Percentiles rank a stretch among this genome's conserved stretches.
Evolutionary conservation across 2,113 vertebrate genomes (phyloP).

Genomic region (Phaethon lepturus): DNA sequence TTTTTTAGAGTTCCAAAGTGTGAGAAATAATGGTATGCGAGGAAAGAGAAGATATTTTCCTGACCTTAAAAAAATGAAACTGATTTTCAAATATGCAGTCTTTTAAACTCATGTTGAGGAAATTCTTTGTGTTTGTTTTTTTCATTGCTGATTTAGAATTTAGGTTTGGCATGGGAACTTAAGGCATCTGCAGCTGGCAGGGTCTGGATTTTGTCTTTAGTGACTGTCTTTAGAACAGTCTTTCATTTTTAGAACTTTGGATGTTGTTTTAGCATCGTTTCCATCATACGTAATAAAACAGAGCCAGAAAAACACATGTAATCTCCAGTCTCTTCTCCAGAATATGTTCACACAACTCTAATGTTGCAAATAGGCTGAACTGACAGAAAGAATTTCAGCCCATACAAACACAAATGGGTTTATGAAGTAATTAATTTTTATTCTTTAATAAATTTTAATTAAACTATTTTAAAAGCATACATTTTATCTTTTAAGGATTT

Average conservation of each 20-base stretch:
- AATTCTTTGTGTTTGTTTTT: not conserved
- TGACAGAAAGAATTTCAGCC: not conserved
- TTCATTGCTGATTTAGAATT: not conserved
- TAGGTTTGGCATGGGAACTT: not conserved
- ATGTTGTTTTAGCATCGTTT: not conserved
- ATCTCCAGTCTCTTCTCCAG: not conserved
- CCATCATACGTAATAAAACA: not conserved
- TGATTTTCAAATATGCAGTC: not conserved
- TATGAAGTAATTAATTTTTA: not conserved
- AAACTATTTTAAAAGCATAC: not conserved
- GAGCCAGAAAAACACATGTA: not conserved
- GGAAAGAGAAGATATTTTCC: not conserved
- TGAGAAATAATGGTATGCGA: not conserved
- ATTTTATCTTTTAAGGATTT: not conserved
- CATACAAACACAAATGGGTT: not conserved
- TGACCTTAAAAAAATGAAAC: fast-evolving
- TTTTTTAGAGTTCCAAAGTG: not conserved
- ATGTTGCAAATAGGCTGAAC: not conserved
- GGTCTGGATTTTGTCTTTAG: not conserved
- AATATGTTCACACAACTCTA: not conserved
- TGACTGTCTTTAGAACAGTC: not conserved
- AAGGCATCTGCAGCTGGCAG: not conserved
- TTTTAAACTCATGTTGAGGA: not conserved
- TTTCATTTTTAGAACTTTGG: not conserved
- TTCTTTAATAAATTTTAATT: not conserved